Conservation (phyloP, 2,888 invertebrate species). For the Aphodius granarius region DNA sequence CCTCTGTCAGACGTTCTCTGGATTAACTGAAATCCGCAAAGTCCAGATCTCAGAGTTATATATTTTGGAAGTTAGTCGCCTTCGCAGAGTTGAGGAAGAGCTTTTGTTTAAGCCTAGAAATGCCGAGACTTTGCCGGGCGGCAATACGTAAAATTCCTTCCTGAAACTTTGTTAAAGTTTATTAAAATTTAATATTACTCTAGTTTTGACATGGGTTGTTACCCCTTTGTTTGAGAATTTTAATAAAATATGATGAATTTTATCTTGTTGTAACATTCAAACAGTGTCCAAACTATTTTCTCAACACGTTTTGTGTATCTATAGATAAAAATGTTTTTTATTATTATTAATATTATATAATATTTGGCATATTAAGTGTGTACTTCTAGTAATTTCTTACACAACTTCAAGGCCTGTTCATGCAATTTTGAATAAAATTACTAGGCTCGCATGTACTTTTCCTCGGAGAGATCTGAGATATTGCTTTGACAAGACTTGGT, state of each 20-base stretch:
- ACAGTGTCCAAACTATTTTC: too few species aligned
- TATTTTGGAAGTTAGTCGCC: background rate
- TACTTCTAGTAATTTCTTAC: too few species aligned
- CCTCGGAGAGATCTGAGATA: background rate
- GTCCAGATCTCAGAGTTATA: background rate
- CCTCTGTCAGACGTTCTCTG: background rate
- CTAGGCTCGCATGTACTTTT: background rate
- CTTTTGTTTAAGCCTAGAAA: background rate
- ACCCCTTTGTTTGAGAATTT: background rate
- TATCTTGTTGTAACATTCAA: too few species aligned
- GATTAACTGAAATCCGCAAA: background rate
- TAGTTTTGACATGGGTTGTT: background rate
- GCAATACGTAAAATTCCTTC: background rate
- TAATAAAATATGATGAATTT: too few species aligned
- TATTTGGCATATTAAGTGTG: too few species aligned
- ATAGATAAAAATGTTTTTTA: too few species aligned
- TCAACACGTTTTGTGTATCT: too few species aligned
- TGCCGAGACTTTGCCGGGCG: background rate
- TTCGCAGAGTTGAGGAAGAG: background rate
- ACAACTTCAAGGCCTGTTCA: conserved; percentile 2
- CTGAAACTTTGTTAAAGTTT: background rate
- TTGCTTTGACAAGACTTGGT: background rate
- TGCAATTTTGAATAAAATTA: background rate
- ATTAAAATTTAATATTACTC: background rate
- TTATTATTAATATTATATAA: too few species aligned